phyloP scores from a whole-genome alignment of 2,797 vertebrate species.

The Epinephelus coioides region DNA sequence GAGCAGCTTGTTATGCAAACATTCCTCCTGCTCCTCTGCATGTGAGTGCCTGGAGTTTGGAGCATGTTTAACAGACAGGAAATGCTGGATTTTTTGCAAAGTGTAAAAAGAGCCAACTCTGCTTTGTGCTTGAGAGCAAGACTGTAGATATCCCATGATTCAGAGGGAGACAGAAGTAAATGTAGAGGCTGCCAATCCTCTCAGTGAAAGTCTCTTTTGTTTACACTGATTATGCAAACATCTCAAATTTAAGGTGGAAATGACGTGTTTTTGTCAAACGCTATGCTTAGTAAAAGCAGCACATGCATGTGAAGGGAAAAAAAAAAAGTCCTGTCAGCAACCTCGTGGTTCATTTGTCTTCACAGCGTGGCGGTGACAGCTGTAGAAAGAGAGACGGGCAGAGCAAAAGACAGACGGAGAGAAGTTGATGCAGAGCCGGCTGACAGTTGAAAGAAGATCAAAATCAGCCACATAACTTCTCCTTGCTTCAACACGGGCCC shows the following conservation, averaged over 20 bases:
- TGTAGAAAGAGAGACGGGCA: conserved; percentile 38
- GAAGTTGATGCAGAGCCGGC: conserved; percentile 35
- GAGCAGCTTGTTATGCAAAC: background rate
- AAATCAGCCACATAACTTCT: conserved; percentile 49
- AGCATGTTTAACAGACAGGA: background rate
- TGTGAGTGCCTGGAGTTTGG: background rate
- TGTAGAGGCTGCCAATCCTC: background rate
- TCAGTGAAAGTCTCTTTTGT: background rate
- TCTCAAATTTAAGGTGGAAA: conserved; percentile 2
- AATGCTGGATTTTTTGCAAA: background rate
- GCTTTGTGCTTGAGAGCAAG: background rate
- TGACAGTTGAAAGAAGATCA: conserved; percentile 62
- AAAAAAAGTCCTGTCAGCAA: conserved; percentile 37
- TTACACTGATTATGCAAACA: background rate
- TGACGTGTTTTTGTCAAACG: conserved; percentile 15
- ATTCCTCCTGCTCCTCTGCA: background rate
- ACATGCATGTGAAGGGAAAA: background rate
- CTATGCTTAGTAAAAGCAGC: background rate
- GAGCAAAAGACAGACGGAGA: conserved; percentile 40
- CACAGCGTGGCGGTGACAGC: conserved; percentile 31
- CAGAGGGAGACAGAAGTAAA: background rate
- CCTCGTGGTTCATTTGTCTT: conserved; percentile 52
- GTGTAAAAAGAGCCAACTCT: background rate
- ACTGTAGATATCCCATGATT: background rate
- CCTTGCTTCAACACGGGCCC: conserved; percentile 31